A percentile compares a stretch with the other conserved stretches of the same genome.
phyloP scores from a whole-genome alignment of 1,140 invertebrate species.

The Dolichoris vasculosae region DNA sequence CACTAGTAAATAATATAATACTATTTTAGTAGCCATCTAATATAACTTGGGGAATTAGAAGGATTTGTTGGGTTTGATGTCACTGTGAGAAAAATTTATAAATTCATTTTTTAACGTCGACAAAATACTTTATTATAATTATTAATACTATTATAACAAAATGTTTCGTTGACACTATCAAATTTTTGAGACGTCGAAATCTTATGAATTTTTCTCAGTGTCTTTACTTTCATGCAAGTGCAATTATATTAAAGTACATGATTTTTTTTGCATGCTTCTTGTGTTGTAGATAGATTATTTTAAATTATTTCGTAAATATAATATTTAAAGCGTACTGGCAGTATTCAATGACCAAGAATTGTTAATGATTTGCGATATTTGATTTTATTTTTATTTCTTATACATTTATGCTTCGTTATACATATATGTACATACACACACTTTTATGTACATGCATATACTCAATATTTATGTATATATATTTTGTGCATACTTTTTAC shows the following conservation, averaged over 20 bases:
- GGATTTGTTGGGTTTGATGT: conserved; percentile 36
- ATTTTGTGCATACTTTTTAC: not conserved
- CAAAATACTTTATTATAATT: conserved; percentile 22
- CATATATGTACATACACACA: not conserved
- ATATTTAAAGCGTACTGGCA: conserved; percentile 36
- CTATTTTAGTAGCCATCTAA: conserved; percentile 54
- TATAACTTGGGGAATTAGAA: conserved; percentile 45
- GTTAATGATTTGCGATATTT: conserved; percentile 31
- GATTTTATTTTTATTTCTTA: not conserved
- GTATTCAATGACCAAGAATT: conserved; percentile 47
- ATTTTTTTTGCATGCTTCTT: conserved; percentile 53
- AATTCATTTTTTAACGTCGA: not conserved
- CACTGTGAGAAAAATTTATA: conserved; percentile 48
- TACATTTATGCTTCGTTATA: not conserved
- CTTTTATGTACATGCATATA: not conserved
- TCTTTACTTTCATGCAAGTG: conserved; percentile 35
- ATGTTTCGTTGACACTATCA: not conserved
- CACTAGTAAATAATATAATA: conserved; percentile 44
- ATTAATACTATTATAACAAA: not conserved
- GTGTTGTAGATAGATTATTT: conserved; percentile 54
- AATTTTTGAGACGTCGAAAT: not conserved
- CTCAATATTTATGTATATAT: not conserved
- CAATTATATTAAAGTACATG: conserved; percentile 42
- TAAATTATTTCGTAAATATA: conserved; percentile 44
- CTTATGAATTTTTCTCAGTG: conserved; percentile 45